These are phyloP conservation scores for Gryllus bimaculatus DNA, from an alignment of 1,140 invertebrate species.

Conservation along the genomic window DNA sequence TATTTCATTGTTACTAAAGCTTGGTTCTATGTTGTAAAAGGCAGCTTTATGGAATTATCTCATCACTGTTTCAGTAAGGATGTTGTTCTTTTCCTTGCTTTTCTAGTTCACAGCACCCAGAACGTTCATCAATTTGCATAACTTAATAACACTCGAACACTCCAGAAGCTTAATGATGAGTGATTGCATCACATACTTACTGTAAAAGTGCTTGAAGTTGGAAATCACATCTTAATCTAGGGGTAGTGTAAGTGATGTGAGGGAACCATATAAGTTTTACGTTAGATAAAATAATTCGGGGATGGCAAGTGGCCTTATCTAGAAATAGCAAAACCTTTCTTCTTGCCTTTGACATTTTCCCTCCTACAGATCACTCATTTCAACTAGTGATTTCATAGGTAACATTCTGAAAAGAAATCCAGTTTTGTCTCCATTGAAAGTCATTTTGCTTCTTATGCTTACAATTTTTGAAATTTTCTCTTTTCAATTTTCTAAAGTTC, in stretches of 20 bases:
- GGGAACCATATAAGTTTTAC: conserved; percentile 25
- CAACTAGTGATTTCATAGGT: too few relatives aligned
- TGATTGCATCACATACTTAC: background rate
- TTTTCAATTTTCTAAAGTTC: too few relatives aligned
- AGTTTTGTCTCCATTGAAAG: too few relatives aligned
- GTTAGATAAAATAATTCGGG: conserved; percentile 21
- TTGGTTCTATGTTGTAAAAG: background rate
- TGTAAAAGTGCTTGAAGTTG: conserved; percentile 23
- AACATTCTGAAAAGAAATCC: too few relatives aligned
- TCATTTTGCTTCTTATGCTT: too few relatives aligned
- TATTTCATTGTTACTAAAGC: background rate
- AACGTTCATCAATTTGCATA: background rate
- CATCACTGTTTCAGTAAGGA: background rate
- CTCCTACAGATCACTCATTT: too few relatives aligned
- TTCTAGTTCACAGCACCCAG: background rate
- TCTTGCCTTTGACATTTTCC: too few relatives aligned
- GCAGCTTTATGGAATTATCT: background rate
- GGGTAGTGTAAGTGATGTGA: conserved; percentile 23
- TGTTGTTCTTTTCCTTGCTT: background rate
- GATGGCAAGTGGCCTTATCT: conserved; percentile 25
- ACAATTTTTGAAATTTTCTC: too few relatives aligned
- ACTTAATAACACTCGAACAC: background rate
- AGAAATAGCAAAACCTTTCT: conserved; percentile 24
- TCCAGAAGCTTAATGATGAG: background rate
- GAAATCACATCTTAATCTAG: conserved; percentile 27